Percentiles rank a stretch among this genome's conserved stretches.
These are phyloP conservation scores for Hycleus phaleratus DNA, from an alignment of 1,140 invertebrate species.

Conservation along the genomic window DNA sequence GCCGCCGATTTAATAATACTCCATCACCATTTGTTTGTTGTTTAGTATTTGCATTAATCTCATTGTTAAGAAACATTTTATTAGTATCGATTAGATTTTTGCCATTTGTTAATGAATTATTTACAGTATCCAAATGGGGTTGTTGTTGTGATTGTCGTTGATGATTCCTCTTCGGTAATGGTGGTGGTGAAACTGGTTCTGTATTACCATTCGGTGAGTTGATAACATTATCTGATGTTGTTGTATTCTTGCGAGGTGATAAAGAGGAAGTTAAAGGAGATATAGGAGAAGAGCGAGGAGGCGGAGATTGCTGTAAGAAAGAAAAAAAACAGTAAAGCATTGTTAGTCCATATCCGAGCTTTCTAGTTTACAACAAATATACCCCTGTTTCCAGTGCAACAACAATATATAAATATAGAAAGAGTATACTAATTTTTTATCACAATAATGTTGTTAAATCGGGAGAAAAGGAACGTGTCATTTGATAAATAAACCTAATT, in stretches of 20 bases:
- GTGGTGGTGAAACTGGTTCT: conserved; percentile 31
- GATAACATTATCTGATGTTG: not conserved
- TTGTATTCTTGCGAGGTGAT: conserved; percentile 19
- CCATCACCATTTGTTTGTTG: not conserved
- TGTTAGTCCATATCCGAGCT: conserved; percentile 25
- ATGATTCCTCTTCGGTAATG: conserved; percentile 35
- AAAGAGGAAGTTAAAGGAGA: conserved; percentile 15
- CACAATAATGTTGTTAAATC: not conserved
- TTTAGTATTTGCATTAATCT: conserved; percentile 18
- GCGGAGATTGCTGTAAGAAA: conserved; percentile 38
- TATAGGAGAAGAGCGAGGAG: conserved; percentile 22
- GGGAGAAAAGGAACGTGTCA: not conserved
- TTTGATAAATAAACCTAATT: not conserved
- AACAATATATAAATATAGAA: too few relatives aligned
- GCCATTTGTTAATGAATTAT: conserved; percentile 19
- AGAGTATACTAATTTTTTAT: too few relatives aligned
- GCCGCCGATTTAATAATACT: not conserved
- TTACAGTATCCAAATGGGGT: conserved; percentile 16
- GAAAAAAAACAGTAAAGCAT: conserved; percentile 33
- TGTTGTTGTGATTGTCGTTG: conserved; percentile 1
- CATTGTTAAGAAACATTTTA: conserved; percentile 17
- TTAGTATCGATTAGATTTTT: conserved; percentile 17
- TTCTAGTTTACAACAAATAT: not conserved
- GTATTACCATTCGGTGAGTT: conserved; percentile 20
- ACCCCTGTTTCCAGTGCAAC: too few relatives aligned